phyloP scores from a whole-genome alignment of 2,113 vertebrate species.

The Ellobius talpinus region DNA sequence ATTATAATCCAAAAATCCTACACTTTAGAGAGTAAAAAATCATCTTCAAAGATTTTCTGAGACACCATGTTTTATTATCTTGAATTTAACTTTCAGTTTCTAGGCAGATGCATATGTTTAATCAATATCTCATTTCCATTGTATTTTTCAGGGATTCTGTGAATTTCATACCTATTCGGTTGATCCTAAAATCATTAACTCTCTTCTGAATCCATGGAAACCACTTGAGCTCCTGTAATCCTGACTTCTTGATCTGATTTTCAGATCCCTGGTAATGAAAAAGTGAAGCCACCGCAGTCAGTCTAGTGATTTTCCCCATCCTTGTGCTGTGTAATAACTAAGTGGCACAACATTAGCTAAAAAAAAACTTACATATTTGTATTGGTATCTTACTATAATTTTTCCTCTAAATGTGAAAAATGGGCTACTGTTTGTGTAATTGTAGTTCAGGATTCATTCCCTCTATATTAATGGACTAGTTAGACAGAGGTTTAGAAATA shows the following conservation, averaged over 20 bases:
- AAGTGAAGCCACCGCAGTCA: not conserved
- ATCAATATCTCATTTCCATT: slow-evolving; percentile 40
- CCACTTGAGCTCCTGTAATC: slow-evolving; percentile 27
- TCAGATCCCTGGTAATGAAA: slow-evolving; percentile 27
- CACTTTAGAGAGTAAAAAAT: not conserved
- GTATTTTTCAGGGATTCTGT: slow-evolving; percentile 59
- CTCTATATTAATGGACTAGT: not conserved
- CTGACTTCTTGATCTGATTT: slow-evolving; percentile 23
- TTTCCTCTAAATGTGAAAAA: not conserved
- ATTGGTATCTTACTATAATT: not conserved
- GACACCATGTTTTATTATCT: slow-evolving; percentile 42
- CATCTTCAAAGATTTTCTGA: slow-evolving; percentile 50
- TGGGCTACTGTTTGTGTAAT: not conserved
- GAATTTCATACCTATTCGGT: slow-evolving; percentile 53
- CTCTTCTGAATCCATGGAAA: slow-evolving; percentile 56
- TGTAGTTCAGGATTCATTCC: not conserved
- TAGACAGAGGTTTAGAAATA: not conserved
- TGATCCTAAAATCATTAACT: slow-evolving; percentile 59
- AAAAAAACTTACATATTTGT: not conserved
- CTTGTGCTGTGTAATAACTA: not conserved
- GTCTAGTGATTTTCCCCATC: not conserved
- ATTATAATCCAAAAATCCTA: not conserved
- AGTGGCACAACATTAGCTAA: not conserved
- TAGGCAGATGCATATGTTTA: slow-evolving; percentile 30
- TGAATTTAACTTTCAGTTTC: slow-evolving; percentile 51